Evolutionary conservation across 2,113 vertebrate genomes (phyloP).

Genomic region (Microcebus ravelobensis): DNA sequence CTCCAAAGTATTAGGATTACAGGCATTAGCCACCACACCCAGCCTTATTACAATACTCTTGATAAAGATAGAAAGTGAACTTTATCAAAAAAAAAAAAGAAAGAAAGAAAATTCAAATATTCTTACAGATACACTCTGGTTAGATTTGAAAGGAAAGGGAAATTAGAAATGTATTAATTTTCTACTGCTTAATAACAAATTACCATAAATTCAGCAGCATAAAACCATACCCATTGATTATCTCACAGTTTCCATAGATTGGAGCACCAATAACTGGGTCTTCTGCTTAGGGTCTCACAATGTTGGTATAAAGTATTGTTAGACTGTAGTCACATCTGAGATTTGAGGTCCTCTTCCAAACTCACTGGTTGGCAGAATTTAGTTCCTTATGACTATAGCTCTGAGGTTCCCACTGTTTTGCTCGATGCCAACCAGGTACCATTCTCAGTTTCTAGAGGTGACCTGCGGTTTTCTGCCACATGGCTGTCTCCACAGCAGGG

Average conservation of each 20-base stretch:
- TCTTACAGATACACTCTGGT: neutral
- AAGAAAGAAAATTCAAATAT: conserved; percentile 7
- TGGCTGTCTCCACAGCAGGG: neutral
- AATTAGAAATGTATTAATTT: neutral
- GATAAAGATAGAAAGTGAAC: neutral
- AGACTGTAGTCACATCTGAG: neutral
- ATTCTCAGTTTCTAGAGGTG: neutral
- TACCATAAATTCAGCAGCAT: neutral
- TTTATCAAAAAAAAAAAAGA: neutral
- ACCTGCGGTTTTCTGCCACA: neutral
- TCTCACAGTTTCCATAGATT: neutral
- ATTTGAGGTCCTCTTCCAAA: neutral
- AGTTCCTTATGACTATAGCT: neutral
- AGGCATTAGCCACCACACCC: no score
- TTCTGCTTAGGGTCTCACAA: neutral
- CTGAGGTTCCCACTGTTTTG: neutral
- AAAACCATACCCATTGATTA: neutral
- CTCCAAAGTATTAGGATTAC: no score
- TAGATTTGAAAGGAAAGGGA: conserved; percentile 18
- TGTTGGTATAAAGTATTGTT: neutral
- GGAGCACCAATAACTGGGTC: neutral
- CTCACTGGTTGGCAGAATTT: neutral
- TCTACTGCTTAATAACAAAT: neutral
- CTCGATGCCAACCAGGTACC: neutral
- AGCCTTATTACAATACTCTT: neutral